Percentiles rank a stretch among this genome's conserved stretches.
Evolutionary conservation across 2,797 vertebrate species (phyloP).

Genomic region (Mormyrops boulengeri): DNA sequence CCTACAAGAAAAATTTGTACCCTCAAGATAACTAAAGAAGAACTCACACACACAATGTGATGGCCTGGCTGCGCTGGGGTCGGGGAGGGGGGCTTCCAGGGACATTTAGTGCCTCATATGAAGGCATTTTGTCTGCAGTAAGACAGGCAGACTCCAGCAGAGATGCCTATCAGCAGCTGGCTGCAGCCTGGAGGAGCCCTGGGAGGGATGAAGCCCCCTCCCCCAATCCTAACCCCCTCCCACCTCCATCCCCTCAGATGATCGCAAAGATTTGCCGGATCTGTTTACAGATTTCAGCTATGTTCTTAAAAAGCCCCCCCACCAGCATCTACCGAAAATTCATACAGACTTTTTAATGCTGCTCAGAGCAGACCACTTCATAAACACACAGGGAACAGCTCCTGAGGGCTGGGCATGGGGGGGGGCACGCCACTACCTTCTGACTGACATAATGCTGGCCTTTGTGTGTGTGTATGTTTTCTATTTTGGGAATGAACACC

Average conservation of each 20-base stretch:
- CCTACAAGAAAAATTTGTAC: conserved; percentile 29
- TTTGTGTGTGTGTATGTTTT: background rate
- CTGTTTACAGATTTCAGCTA: conserved; percentile 3
- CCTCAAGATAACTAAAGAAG: background rate
- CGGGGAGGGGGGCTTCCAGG: conserved; percentile 57
- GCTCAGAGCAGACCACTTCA: background rate
- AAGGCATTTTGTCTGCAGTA: conserved; percentile 72
- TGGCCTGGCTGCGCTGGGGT: conserved; percentile 3
- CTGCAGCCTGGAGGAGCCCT: conserved; percentile 53
- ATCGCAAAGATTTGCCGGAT: background rate
- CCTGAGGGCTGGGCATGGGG: background rate
- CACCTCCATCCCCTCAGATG: background rate
- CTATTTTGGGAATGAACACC: background rate
- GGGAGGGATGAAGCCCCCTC: conserved; percentile 9
- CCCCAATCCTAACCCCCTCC: background rate
- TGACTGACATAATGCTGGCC: background rate
- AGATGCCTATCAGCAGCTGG: conserved; percentile 72
- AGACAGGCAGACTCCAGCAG: conserved; percentile 68
- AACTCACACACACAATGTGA: conserved; percentile 5
- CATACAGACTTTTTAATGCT: background rate
- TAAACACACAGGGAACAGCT: background rate
- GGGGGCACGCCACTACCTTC: background rate
- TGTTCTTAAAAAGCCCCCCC: background rate
- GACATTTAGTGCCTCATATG: conserved; percentile 61
- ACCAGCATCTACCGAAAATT: background rate